Base-by-base conservation (phyloP, 2,888 invertebrate species). In the Quadroppia sp. region DNA sequence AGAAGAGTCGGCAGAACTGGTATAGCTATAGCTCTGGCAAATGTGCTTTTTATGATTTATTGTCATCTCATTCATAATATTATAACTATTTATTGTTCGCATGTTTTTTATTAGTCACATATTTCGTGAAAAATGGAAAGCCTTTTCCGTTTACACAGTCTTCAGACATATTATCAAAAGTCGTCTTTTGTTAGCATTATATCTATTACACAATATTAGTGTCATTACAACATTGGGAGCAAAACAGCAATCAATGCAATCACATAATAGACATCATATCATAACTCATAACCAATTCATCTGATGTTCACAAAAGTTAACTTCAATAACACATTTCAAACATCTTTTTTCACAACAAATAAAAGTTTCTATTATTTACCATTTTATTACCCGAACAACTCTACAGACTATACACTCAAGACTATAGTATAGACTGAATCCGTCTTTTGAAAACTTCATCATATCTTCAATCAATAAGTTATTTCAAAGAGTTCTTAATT, bases 71-170 rank as follows among this genome's bases (percentile, higher is more conserved):
- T 67, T 67, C 25, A 67, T 42, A 61, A 23, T n/a, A 67, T 32
- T 17, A 32, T 20, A 20, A 40, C 4, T 42, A 42, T 67, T 67
- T 67, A 61, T 30, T 42, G 67, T 40, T 67, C 36, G 9, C 13
- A 67, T 67, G 67, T 67, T 67, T 67, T 67, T 67, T 67, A 67
- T 67, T 40, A 20, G 23, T 3, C 20, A 67, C 42, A 42, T 67
- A 67, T 67, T 42, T 67, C 13, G 40, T 67, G 67, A 67, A 36
- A 67, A 67, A 67, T 67, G 67, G 64, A 67, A 67, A 67, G 67
- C 67, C 67, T 42, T 67, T 67, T 67, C 67, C 67, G 67, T 67
- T 67, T 67, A 67, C 67, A 67, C 67, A 67, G 67, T 67, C 6
- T 9, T 11, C 32, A 36, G 25, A 32, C 40, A 67, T 67, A 40